Conservation (phyloP, 2,113 vertebrate species). For the Myotis yumanensis region DNA sequence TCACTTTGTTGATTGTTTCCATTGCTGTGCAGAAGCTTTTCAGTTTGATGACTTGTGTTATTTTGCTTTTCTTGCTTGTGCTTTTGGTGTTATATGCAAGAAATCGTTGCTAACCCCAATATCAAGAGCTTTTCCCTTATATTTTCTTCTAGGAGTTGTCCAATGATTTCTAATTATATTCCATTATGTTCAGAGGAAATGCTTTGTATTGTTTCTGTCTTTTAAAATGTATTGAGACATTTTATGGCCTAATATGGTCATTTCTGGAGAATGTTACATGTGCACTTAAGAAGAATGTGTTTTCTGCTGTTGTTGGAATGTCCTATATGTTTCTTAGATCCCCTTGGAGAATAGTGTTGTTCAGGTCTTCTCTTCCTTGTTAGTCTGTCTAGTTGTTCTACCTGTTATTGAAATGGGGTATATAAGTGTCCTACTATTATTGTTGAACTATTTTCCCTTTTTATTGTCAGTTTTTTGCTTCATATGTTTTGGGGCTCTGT, state of each 20-base stretch:
- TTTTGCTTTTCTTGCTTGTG: not conserved
- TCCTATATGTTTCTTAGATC: not conserved
- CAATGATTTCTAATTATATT: constrained; percentile 2
- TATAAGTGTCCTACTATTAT: not conserved
- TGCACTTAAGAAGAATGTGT: not conserved
- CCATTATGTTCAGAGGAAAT: not conserved
- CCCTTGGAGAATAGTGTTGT: not conserved
- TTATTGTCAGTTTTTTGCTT: not conserved
- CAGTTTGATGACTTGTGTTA: not conserved
- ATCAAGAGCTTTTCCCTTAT: not conserved
- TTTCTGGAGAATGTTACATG: not conserved
- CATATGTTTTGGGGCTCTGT: not conserved
- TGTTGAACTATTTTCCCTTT: not conserved
- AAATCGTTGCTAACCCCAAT: not conserved
- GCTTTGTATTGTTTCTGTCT: not conserved
- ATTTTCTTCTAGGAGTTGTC: not conserved
- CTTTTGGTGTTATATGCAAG: not conserved
- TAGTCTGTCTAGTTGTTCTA: not conserved
- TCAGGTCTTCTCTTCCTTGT: not conserved
- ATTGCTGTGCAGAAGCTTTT: not conserved
- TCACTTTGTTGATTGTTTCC: not conserved
- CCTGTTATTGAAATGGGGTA: not conserved
- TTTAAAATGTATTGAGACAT: not conserved
- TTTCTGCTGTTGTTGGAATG: not conserved
- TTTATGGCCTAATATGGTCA: not conserved